Evolutionary conservation across 2,888 invertebrate species (phyloP), one percentile per base, ranked within the genome.

Genomic region (Trissonchulus latispiculum): DNA sequence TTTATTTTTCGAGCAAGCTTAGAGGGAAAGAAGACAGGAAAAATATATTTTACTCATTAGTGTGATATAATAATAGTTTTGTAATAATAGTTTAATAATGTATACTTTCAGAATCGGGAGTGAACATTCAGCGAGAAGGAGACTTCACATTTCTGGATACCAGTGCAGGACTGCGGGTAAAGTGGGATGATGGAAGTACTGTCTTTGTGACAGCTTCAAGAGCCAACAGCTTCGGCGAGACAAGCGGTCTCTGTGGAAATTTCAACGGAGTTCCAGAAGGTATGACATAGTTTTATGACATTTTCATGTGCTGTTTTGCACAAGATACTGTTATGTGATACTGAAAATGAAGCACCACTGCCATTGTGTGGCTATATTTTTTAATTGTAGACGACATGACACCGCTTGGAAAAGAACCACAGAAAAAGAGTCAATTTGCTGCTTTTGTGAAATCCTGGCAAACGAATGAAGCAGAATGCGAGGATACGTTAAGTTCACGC

Each of bases 261-360:
- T 76, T 35, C 61, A 75, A 75, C 59, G 73, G 36, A 64, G 32
- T 73, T 37, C 71, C 75, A 18, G 73, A 31, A 69, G 70, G 74
- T 74, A 66, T 1, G 48, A 15, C 18, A 71, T 23, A 64, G 59
- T 23, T 59, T 59, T n/a, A n/a, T n/a, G n/a, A n/a, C n/a, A n/a
- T n/a, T n/a, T n/a, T n/a, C n/a, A n/a, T n/a, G n/a, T n/a, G n/a
- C n/a, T n/a, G n/a, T n/a, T n/a, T n/a, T n/a, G n/a, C n/a, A n/a
- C n/a, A n/a, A n/a, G n/a, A n/a, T n/a, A n/a, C n/a, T n/a, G n/a
- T n/a, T n/a, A n/a, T n/a, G n/a, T n/a, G n/a, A n/a, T n/a, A n/a
- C n/a, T n/a, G n/a, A n/a, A n/a, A n/a, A n/a, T n/a, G n/a, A n/a
- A n/a, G n/a, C n/a, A n/a, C n/a, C n/a, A n/a, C n/a, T n/a, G n/a